Base-by-base conservation (phyloP, 2,113 vertebrate genomes). In the Panurus biarmicus region DNA sequence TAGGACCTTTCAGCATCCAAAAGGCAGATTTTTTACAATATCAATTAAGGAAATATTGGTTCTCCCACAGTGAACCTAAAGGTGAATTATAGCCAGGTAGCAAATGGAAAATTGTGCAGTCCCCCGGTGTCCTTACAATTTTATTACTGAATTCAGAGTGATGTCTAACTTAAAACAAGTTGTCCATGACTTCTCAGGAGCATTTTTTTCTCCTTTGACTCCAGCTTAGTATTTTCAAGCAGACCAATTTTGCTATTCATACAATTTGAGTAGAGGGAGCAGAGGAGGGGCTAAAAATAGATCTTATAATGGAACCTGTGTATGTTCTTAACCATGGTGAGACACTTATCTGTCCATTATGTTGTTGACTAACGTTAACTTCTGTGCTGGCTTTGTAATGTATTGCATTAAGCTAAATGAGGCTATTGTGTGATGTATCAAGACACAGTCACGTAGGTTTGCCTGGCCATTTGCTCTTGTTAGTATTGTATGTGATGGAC, bases 321-420 rank as follows among this genome's bases (percentile, higher is more conserved):
- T 95, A 90, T 85, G 93, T 96, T 90, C 93, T 93, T 95, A 94
- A 90, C 87, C 65, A 17, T 84, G 87, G 92, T 4, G 48, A 95
- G 90, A 95, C 90, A 84, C 90, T 95, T 97, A 93, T 75, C 93
- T 86, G 90, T 95, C 92, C 93, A 94, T 96, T 96, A 95, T 74
- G 72, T 38, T 97, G 95, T 95, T 95, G 94, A 94, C 95, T 94
- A 95, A 86, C 73, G 85, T 95, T 96, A 95, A 97, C 90, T 94
- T 88, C 72, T 92, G 69, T 95, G 87, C 92, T 94, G 90, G 90
- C 79, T 91, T 87, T 94, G 89, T 93, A 93, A 94, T 94, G 90
- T 76, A 61, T 93, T 96, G 78, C 96, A 95, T 96, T 96, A 97
- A 96, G 94, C 90, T 90, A 90, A 95, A 97, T 96, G 94, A 96